Conservation (phyloP, 23 tunicate genomes). For the Oikopleura dioica region DNA sequence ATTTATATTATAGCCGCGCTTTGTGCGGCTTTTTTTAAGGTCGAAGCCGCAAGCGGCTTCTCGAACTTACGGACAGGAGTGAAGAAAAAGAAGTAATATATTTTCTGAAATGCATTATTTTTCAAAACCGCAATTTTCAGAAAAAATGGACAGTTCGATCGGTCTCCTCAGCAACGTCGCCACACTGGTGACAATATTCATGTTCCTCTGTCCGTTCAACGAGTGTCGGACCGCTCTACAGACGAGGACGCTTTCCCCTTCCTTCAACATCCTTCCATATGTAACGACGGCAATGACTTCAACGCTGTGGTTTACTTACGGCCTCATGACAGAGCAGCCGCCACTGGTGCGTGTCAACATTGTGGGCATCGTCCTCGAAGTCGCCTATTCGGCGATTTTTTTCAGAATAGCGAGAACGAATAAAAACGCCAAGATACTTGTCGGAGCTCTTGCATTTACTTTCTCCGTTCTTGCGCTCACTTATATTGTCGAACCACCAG, state of each 20-base stretch:
- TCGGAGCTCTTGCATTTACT: neutral
- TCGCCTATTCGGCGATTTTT: neutral
- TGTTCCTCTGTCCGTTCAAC: neutral
- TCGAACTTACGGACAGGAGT: too few relatives aligned
- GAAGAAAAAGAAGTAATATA: neutral
- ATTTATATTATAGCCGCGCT: too few relatives aligned
- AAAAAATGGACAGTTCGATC: neutral
- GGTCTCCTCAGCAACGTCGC: neutral
- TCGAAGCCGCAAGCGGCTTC: too few relatives aligned
- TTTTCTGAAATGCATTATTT: neutral
- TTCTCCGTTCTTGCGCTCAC: neutral
- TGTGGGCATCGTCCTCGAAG: neutral
- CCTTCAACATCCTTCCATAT: neutral
- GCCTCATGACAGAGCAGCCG: neutral
- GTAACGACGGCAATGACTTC: slow-evolving; percentile 5
- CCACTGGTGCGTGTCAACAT: neutral
- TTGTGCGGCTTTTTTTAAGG: too few relatives aligned
- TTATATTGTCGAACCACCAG: neutral
- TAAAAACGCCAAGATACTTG: neutral
- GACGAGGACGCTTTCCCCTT: neutral
- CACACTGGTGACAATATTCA: neutral
- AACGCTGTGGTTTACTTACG: neutral
- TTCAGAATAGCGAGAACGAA: neutral
- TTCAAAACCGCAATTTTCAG: neutral
- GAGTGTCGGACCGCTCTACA: neutral